A percentile compares a stretch with the other conserved stretches of the same genome.
These are phyloP conservation scores for Acanthosoma haemorrhoidale DNA, from an alignment of 2,888 invertebrate species.

Conservation along the genomic window DNA sequence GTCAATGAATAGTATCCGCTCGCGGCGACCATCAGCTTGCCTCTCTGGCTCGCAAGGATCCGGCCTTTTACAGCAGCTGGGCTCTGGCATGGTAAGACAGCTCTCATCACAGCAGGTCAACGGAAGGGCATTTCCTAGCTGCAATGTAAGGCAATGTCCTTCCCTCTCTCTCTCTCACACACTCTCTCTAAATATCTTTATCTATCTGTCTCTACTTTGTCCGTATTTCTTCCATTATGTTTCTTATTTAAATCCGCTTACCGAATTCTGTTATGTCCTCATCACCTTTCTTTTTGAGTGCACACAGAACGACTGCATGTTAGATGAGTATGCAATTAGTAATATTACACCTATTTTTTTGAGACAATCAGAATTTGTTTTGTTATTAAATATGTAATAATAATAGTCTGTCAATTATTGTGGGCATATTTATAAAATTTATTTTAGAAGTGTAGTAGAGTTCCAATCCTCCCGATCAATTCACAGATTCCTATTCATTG, in stretches of 20 bases:
- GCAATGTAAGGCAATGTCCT: conserved; percentile 49
- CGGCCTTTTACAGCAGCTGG: conserved; percentile 78
- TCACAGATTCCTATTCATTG: no score
- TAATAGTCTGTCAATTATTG: no score
- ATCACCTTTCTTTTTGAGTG: conserved; percentile 12
- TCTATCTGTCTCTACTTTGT: background rate
- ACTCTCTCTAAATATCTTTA: conserved; percentile 29
- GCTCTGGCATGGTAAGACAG: conserved; percentile 91
- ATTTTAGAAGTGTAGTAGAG: no score
- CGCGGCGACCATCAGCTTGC: conserved; percentile 68
- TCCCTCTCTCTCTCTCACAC: conserved; percentile 38
- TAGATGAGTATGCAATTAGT: background rate
- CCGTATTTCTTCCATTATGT: background rate
- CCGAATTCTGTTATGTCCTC: background rate
- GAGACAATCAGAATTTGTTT: background rate
- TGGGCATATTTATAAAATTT: no score
- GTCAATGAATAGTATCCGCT: conserved; percentile 69
- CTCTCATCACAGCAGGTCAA: conserved; percentile 55
- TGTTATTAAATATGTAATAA: background rate
- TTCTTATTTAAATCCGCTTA: background rate
- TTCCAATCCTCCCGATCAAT: no score
- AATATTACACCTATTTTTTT: background rate
- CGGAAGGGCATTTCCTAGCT: conserved; percentile 52
- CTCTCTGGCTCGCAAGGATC: conserved; percentile 66
- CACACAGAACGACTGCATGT: background rate